phyloP scores from a whole-genome alignment of 1,140 invertebrate species.

The Coenobita brevimanus region DNA sequence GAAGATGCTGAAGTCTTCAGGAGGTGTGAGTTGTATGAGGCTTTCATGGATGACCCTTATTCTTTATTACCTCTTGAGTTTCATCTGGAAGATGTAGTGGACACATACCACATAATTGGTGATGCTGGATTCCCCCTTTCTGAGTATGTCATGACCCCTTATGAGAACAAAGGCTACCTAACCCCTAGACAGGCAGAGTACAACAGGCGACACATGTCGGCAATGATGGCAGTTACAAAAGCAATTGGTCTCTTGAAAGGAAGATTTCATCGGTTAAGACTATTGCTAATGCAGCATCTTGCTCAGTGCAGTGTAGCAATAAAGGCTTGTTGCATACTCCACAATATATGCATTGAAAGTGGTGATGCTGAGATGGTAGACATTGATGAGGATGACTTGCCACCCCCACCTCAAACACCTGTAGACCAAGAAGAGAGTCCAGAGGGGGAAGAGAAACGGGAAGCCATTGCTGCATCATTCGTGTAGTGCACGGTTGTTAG shows the following conservation, averaged over 20 bases:
- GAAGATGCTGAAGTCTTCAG: constrained; percentile 39
- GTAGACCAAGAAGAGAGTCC: not conserved
- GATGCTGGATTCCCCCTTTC: constrained; percentile 51
- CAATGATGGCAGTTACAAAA: constrained; percentile 14
- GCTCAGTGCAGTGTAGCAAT: constrained; percentile 53
- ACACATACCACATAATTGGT: constrained; percentile 33
- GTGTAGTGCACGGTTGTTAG: too few species aligned
- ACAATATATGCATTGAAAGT: constrained; percentile 46
- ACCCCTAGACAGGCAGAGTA: constrained; percentile 12
- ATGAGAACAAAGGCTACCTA: constrained; percentile 18
- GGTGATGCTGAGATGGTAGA: constrained; percentile 9
- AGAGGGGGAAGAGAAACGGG: constrained; percentile 42
- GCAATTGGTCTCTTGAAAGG: constrained; percentile 25
- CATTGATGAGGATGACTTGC: constrained; percentile 34
- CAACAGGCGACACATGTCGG: constrained; percentile 22
- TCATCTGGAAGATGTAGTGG: not conserved
- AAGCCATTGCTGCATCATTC: constrained; percentile 33
- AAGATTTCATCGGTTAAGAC: constrained; percentile 31
- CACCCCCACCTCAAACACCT: not conserved
- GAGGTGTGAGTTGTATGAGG: constrained; percentile 43
- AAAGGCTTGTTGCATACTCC: constrained; percentile 55
- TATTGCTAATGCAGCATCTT: constrained; percentile 51
- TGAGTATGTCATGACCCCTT: constrained; percentile 51
- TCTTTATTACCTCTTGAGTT: constrained; percentile 39
- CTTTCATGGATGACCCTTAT: constrained; percentile 43